phyloP scores from a whole-genome alignment of 2,888 invertebrate genomes.

The Watsonalla binaria region DNA sequence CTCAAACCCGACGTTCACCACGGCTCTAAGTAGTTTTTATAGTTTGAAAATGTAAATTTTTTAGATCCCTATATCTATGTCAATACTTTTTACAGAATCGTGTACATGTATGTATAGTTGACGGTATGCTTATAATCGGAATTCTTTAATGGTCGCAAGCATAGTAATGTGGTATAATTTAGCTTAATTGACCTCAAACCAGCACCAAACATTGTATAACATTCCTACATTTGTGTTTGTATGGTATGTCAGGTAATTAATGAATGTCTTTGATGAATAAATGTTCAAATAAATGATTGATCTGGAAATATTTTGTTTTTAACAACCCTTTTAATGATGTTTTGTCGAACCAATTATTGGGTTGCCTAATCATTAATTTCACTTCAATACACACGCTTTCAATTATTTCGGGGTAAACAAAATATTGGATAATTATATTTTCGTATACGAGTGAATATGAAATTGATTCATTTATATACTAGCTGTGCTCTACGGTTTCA shows the following conservation, averaged over 20 bases:
- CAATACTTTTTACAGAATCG: too few relatives aligned
- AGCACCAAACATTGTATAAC: background rate
- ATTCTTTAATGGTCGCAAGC: too few relatives aligned
- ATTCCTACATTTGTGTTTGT: background rate
- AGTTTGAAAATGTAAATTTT: too few relatives aligned
- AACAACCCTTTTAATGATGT: background rate
- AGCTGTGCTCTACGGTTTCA: background rate
- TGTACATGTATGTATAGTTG: too few relatives aligned
- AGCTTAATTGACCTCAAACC: too few relatives aligned
- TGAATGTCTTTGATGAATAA: background rate
- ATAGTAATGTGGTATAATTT: too few relatives aligned
- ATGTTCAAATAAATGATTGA: background rate
- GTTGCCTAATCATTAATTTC: background rate
- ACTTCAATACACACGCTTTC: constrained; percentile 1
- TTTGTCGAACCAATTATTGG: background rate
- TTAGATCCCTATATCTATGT: too few relatives aligned
- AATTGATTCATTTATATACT: background rate
- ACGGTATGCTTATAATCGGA: too few relatives aligned
- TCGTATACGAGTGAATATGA: background rate
- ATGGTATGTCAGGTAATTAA: background rate
- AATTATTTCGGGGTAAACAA: background rate
- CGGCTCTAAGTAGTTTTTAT: too few relatives aligned
- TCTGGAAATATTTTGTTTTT: background rate
- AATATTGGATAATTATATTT: background rate
- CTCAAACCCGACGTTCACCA: too few relatives aligned